Conservation (phyloP, 2,113 vertebrate genomes). For the Oxyruncus cristatus region DNA sequence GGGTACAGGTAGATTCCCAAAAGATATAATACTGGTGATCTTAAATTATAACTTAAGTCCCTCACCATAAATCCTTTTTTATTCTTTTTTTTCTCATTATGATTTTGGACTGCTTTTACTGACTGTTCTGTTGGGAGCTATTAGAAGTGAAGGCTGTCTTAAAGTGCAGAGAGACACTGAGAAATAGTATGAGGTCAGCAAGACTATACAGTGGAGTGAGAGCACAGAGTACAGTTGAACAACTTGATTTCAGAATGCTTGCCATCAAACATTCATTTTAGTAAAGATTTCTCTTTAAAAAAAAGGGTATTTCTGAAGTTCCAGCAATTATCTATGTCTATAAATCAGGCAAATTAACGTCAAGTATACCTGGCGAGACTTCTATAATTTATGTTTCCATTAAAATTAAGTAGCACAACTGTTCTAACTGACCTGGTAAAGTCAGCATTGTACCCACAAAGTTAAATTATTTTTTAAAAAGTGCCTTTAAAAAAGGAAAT, state of each 20-base stretch:
- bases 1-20: not conserved
- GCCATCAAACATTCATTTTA: not conserved
- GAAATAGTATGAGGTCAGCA: not conserved
- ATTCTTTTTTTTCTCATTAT: not conserved
- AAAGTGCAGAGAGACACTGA: not conserved
- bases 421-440: not conserved
- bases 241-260: not conserved
- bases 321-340: not conserved
- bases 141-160: not conserved
- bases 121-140: not conserved
- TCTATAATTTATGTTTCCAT: not conserved
- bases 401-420: not conserved
- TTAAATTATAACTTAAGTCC: not conserved
- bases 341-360: not conserved
- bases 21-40: not conserved
- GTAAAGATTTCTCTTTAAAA: not conserved
- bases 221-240: not conserved
- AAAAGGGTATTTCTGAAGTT: not conserved
- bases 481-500: fast-evolving
- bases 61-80: not conserved
- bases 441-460: not conserved
- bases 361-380: not conserved
- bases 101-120: not conserved
- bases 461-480: not conserved
- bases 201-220: not conserved